Evolutionary conservation across 2,888 invertebrate species (phyloP).

Genomic region (Diadromus collaris): DNA sequence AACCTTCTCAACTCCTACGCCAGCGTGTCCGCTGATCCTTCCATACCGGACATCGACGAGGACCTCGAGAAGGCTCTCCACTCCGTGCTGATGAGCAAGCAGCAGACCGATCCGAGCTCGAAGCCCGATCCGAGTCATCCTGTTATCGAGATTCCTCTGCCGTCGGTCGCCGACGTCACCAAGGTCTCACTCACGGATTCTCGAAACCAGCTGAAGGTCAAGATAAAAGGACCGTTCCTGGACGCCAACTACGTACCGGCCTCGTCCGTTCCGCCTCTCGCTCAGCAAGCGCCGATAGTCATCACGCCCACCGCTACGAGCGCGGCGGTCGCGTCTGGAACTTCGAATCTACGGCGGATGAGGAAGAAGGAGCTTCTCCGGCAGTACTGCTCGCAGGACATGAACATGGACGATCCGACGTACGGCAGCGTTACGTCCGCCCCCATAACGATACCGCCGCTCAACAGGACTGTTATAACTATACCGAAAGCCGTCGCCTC

Average conservation of each 20-base stretch:
- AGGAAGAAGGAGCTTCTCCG: constrained; percentile 93
- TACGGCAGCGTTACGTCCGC: constrained; percentile 82
- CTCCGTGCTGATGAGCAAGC: constrained; percentile 82
- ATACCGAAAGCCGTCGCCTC: constrained; percentile 95
- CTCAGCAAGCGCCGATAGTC: constrained; percentile 80
- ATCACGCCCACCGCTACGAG: constrained; percentile 79
- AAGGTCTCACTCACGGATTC: constrained; percentile 91
- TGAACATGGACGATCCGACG: constrained; percentile 90
- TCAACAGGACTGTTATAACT: constrained; percentile 88
- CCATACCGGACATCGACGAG: constrained; percentile 88
- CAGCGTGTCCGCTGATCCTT: constrained; percentile 86
- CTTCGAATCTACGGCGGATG: constrained; percentile 91
- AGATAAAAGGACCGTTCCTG: constrained; percentile 94
- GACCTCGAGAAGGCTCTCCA: constrained; percentile 90
- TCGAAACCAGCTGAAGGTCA: constrained; percentile 93
- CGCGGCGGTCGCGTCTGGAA: constrained; percentile 82
- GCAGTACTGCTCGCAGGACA: constrained; percentile 90
- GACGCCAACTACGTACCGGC: constrained; percentile 86
- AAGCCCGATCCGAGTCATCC: constrained; percentile 67
- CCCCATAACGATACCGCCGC: constrained; percentile 83
- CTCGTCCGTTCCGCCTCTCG: constrained; percentile 83
- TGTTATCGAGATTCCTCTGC: constrained; percentile 74
- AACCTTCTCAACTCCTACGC: constrained; percentile 86
- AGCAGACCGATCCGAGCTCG: constrained; percentile 69
- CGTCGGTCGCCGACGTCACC: constrained; percentile 80